Base-by-base conservation (phyloP, 2,888 invertebrate species). In the Zele albiditarsus region DNA sequence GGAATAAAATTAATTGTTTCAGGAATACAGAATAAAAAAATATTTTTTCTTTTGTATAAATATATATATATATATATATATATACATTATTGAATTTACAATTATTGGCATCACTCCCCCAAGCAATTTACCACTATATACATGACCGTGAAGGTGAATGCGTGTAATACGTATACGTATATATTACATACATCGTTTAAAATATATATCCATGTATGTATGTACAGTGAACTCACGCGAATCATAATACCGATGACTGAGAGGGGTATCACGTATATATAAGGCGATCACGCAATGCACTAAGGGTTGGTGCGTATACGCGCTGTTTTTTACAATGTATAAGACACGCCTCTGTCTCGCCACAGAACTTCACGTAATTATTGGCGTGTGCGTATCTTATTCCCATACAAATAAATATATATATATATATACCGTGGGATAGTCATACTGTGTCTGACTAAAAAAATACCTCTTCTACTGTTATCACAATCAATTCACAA, bases 331-430 rank as follows among this genome's bases (percentile, higher is more conserved):
- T 10, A 60, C 60, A 46, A 28, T 71, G 5, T 62, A 62, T 71
- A 62, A 31, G 62, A 62, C 71, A 71, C 71, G 60, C 71, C 62
- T 63, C 63, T 71, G 71, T 71, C 71, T 71, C 71, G 60, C 49
- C 63, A 5, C 31, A 28, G 28, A 33, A 20, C 33, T 63, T 63
- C n/a, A 10, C 16, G 23, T 31, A 63, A 63, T 63, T 63, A 38
- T 33, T 63, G 38, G n/a, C 20, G 20, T 53, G 20, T 10, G 53
- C 53, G 53, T 53, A 53, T 20, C 8, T 10, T 53, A 53, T 53
- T 53, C 20, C 20, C 20, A 3, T 46, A 16, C 4, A n/a, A 16
- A 16, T n/a, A 16, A n/a, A n/a, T 46, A 46, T n/a, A 33, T 5
- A 33, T 33, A 33, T 33, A 33, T 5, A 42, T 4, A 53, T 20